Evolutionary conservation across 2,888 invertebrate species (phyloP).

Genomic region (Nomada flava): DNA sequence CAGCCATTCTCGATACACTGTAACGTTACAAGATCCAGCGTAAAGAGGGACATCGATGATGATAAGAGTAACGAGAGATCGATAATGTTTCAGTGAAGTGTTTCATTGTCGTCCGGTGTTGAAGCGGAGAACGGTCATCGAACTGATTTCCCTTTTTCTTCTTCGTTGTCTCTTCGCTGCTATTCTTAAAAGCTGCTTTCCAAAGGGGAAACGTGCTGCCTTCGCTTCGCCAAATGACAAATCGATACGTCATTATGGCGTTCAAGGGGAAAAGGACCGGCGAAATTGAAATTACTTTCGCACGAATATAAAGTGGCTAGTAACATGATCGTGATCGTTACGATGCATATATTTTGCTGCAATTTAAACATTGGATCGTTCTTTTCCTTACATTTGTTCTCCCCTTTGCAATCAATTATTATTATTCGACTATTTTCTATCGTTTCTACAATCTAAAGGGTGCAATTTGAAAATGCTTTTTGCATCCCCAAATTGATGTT

Average conservation of each 20-base stretch:
- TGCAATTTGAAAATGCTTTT: too few relatives aligned
- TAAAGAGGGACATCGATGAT: slow-evolving; percentile 1
- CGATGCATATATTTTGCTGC: too few relatives aligned
- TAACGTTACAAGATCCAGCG: slow-evolving; percentile 25
- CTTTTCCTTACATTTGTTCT: too few relatives aligned
- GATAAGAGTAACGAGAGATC: slow-evolving; percentile 39
- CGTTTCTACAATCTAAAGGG: too few relatives aligned
- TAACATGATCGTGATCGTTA: background rate
- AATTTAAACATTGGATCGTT: too few relatives aligned
- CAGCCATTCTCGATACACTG: slow-evolving; percentile 11
- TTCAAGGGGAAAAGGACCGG: background rate
- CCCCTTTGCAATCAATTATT: too few relatives aligned
- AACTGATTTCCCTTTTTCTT: slow-evolving; percentile 45
- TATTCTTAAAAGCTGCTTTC: slow-evolving; percentile 13
- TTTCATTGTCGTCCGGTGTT: slow-evolving; percentile 52
- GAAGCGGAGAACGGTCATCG: slow-evolving; percentile 36
- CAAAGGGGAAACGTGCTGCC: slow-evolving; percentile 19
- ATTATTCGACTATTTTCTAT: too few relatives aligned
- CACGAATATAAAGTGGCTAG: background rate
- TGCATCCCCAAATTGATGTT: too few relatives aligned
- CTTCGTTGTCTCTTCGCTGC: slow-evolving; percentile 8
- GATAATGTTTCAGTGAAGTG: slow-evolving; percentile 56
- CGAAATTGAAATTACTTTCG: background rate
- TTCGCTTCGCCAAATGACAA: slow-evolving; percentile 32
- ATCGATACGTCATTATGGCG: slow-evolving; percentile 13